phyloP scores from a whole-genome alignment of 2,113 vertebrate species.

The Boleophthalmus pectinirostris region DNA sequence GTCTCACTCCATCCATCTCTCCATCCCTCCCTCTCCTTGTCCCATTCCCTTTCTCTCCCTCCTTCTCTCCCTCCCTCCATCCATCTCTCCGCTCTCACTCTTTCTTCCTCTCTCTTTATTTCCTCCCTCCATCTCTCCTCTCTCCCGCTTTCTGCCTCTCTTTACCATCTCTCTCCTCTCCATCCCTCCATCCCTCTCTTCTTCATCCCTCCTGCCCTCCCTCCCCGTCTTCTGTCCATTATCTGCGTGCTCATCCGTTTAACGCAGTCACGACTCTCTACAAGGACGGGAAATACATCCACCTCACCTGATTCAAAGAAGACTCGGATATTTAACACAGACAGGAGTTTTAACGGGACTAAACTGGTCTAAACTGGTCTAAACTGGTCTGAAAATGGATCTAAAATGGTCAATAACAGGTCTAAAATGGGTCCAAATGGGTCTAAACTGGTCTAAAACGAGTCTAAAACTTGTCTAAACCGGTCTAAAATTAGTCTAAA shows the following conservation, averaged over 20 bases:
- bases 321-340: not conserved
- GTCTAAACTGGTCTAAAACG: too few relatives aligned
- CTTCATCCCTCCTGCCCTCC: not conserved
- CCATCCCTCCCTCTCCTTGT: not conserved
- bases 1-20: not conserved
- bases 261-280: conserved; percentile 59
- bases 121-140: not conserved
- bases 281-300: conserved; percentile 1
- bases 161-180: not conserved
- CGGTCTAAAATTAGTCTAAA: too few relatives aligned
- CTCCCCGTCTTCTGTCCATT: conserved; percentile 4
- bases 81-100: not conserved
- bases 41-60: not conserved
- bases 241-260: conserved; percentile 19
- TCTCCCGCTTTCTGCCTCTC: not conserved
- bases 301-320: not conserved
- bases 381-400: too few relatives aligned
- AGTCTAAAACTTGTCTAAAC: not conserved
- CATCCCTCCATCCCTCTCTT: not conserved
- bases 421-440: too few relatives aligned
- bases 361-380: too few relatives aligned
- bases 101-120: not conserved
- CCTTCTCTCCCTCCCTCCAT: not conserved
- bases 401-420: too few relatives aligned
- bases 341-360: not conserved